A percentile compares a stretch with the other conserved stretches of the same genome.
Conservation (phyloP, 64 coral and sea anemone species). For the Platygyra sinensis region DNA sequence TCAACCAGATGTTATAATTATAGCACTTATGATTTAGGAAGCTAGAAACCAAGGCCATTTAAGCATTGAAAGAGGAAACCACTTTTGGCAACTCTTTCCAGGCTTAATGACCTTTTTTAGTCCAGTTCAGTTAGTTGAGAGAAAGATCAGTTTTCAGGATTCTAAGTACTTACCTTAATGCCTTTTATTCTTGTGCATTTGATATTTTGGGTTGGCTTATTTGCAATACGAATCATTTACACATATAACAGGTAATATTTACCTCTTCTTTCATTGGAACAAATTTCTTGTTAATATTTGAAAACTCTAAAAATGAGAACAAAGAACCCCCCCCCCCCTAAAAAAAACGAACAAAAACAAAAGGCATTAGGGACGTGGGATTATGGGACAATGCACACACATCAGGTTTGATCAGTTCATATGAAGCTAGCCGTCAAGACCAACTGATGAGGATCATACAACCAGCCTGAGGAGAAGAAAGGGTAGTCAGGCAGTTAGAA, state of each 20-base stretch:
- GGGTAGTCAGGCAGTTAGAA: neutral
- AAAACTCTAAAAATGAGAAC: neutral
- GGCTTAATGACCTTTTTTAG: neutral
- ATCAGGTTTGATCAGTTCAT: neutral
- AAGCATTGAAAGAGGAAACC: neutral
- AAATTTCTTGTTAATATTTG: neutral
- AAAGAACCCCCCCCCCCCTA: neutral
- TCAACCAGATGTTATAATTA: neutral
- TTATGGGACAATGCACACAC: slow-evolving; percentile 24
- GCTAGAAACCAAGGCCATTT: slow-evolving; percentile 2
- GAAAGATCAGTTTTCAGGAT: neutral
- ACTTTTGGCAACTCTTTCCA: neutral
- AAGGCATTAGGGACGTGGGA: neutral
- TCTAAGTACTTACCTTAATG: neutral
- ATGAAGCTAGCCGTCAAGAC: neutral
- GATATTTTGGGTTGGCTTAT: neutral
- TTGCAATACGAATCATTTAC: too few relatives aligned
- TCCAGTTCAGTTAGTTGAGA: neutral
- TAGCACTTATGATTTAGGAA: neutral
- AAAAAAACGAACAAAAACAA: too few relatives aligned
- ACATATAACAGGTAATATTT: too few relatives aligned
- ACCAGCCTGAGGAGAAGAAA: neutral
- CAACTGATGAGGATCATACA: neutral
- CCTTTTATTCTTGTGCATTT: neutral
- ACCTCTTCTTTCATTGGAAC: too few relatives aligned